Conservation (phyloP, 1,140 invertebrate genomes). For the Drosophila burlai region DNA sequence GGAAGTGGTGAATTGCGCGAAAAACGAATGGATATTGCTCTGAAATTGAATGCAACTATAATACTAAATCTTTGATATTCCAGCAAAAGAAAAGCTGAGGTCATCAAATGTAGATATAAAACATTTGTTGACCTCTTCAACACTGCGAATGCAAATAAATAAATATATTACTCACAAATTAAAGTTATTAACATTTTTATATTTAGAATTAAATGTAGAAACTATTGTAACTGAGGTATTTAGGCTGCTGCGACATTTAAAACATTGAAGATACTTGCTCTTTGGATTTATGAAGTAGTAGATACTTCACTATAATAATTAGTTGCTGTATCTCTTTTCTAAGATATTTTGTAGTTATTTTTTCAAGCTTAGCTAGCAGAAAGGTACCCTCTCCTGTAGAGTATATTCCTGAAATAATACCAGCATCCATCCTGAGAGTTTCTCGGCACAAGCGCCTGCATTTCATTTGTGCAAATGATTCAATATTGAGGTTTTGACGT, state of each 20-base stretch:
- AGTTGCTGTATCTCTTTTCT: too few relatives aligned
- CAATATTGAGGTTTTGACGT: conserved; percentile 57
- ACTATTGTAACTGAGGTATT: background rate
- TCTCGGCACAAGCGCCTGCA: conserved; percentile 36
- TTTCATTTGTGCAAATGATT: conserved; percentile 66
- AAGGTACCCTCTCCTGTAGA: background rate
- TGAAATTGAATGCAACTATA: background rate
- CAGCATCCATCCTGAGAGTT: conserved; percentile 9
- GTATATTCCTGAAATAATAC: conserved; percentile 2
- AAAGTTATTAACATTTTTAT: background rate
- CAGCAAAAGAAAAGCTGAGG: too few relatives aligned
- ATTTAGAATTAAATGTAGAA: background rate
- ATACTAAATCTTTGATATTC: background rate
- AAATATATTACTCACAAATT: too few relatives aligned
- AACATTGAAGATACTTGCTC: too few relatives aligned
- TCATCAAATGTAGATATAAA: too few relatives aligned
- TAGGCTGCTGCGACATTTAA: too few relatives aligned
- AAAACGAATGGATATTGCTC: background rate
- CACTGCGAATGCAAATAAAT: too few relatives aligned
- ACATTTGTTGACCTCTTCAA: too few relatives aligned
- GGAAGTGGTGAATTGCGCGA: background rate
- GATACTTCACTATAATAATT: too few relatives aligned
- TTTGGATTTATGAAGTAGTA: too few relatives aligned
- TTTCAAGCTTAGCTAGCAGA: too few relatives aligned
- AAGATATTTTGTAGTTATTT: too few relatives aligned